phyloP scores from a whole-genome alignment of 2,888 invertebrate genomes.

The Lymantria monacha region DNA sequence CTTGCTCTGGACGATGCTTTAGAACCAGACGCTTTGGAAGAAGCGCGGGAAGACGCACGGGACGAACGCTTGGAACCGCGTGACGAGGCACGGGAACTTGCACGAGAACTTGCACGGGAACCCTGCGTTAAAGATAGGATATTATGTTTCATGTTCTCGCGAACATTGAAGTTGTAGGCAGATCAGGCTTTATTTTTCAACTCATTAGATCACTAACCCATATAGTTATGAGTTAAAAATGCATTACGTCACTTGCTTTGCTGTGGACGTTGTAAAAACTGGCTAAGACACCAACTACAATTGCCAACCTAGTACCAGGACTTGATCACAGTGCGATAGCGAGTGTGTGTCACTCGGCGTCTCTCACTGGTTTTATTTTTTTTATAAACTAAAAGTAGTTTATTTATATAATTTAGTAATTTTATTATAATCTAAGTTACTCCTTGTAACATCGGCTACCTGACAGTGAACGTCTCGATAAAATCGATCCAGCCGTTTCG shows the following conservation, averaged over 20 bases:
- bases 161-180: no score
- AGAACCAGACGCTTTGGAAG: conserved; percentile 59
- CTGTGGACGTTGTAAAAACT: not conserved
- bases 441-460: no score
- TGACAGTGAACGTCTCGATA: no score
- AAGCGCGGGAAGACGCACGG: conserved; percentile 43
- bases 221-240: not conserved
- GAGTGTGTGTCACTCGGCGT: no score
- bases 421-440: no score
- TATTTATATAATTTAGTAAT: no score
- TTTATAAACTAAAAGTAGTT: no score
- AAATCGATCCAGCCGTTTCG: no score
- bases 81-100: conserved; percentile 60
- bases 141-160: no score
- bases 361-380: no score
- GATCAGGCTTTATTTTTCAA: not conserved
- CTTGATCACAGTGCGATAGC: no score
- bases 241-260: no score
- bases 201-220: not conserved
- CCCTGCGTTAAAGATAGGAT: conserved; percentile 38
- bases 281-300: not conserved
- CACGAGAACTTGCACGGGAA: conserved; percentile 59
- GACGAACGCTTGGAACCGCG: conserved; percentile 39
- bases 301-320: not conserved
- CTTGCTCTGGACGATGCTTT: conserved; percentile 60